Base-by-base conservation (phyloP, 2,888 invertebrate species). In the Sarcophaga caerulescens region DNA sequence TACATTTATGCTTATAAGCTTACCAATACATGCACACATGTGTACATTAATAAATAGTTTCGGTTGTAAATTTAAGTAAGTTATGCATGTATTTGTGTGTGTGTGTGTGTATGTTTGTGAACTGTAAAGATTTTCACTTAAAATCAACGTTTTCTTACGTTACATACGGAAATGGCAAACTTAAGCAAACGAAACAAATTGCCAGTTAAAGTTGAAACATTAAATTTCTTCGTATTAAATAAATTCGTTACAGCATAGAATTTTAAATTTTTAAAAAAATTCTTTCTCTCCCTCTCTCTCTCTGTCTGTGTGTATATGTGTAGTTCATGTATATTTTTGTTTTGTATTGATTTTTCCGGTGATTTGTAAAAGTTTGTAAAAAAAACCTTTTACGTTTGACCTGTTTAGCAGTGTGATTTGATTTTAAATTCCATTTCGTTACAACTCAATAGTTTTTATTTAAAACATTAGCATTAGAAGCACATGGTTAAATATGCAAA, bases 171-270 rank as follows among this genome's bases (percentile, higher is more conserved):
- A 75, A 75, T 75, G 35, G 63, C 63, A 75, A 75, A 65, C 75
- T 75, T 52, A 75, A 75, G 75, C 75, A 75, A 75, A 75, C 65
- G 52, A 14, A 75, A 52, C n/a, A 75, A 75, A 75, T 75, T 25
- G 12, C 25, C 12, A 65, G 21, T 21, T 52, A 25, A 63, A 65
- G 63, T 75, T 65, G n/a, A 75, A 75, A 65, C 14, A 52, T 14
- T 2, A 4, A 52, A 52, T 52, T 3, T 35, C 35, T 35, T 35
- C 35, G 52, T 17, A 52, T 4, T 52, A 52, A 52, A 52, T 52
- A 52, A 52, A 52, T 52, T 14, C 12, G 17, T 52, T 14, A 52
- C 12, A 14, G 3, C 17, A 52, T 0, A 14, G 52, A 52, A 52
- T 52, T 52, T 52, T 52, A 52, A 14, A 52, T 14, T 14, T 52